A percentile compares a stretch with the other conserved stretches of the same genome.
phyloP scores from a whole-genome alignment of 2,888 invertebrate species.

The Volucella inflata region DNA sequence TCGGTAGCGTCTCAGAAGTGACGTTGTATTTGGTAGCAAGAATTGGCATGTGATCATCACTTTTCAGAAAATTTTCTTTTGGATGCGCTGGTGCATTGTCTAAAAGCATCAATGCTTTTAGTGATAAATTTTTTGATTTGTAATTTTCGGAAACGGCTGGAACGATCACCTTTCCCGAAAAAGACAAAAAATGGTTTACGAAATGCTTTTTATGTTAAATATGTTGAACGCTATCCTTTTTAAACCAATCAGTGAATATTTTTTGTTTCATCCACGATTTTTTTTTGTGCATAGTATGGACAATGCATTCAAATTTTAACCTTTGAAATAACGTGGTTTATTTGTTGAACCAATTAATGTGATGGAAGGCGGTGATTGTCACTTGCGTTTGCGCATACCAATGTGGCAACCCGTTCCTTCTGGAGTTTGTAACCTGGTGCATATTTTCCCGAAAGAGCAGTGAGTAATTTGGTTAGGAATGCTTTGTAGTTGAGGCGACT shows the following conservation, averaged over 20 bases:
- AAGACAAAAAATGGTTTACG: constrained; percentile 7
- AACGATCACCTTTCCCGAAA: constrained; percentile 30
- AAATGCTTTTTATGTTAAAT: constrained; percentile 1
- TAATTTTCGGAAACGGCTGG: constrained; percentile 31
- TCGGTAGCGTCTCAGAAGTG: constrained; percentile 10
- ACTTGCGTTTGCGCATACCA: constrained; percentile 8
- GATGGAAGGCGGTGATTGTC: constrained; percentile 6
- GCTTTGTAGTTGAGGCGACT: constrained; percentile 13
- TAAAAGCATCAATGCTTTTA: constrained; percentile 73
- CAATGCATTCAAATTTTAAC: constrained; percentile 24
- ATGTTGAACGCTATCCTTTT: constrained; percentile 11
- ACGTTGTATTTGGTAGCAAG: constrained; percentile 71
- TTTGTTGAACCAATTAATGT: background rate
- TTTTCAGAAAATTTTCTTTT: constrained; percentile 32
- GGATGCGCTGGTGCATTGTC: constrained; percentile 73
- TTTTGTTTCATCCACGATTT: constrained; percentile 30
- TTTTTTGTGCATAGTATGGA: constrained; percentile 28
- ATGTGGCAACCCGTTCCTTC: constrained; percentile 1
- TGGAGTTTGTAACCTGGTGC: constrained; percentile 1
- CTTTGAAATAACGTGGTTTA: constrained; percentile 31
- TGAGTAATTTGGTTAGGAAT: constrained; percentile 6
- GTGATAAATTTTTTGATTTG: constrained; percentile 58
- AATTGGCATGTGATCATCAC: constrained; percentile 63
- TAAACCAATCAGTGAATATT: constrained; percentile 41
- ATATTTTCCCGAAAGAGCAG: constrained; percentile 13